A percentile compares a stretch with the other conserved stretches of the same genome.
phyloP scores from a whole-genome alignment of 1,140 invertebrate genomes.

The Ceratitis capitata region DNA sequence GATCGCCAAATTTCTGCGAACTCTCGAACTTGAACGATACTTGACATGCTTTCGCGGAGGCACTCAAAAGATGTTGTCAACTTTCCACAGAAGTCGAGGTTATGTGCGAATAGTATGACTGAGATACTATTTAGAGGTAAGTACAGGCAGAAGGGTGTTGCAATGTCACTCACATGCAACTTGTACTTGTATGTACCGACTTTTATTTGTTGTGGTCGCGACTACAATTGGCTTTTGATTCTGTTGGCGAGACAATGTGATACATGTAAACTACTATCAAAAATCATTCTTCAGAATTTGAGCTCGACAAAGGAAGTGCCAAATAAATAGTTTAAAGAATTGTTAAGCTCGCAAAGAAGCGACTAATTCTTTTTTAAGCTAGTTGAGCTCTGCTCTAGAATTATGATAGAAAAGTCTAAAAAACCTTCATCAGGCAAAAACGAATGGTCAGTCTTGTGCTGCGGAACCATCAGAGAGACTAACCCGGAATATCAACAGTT shows the following conservation, averaged over 20 bases:
- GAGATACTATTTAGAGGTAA: not conserved
- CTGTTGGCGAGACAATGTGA: not conserved
- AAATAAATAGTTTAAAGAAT: no score
- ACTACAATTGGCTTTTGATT: not conserved
- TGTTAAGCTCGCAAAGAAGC: no score
- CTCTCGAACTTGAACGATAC: conserved; percentile 32
- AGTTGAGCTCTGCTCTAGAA: no score
- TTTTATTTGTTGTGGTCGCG: not conserved
- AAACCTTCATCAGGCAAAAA: no score
- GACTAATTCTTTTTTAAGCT: no score
- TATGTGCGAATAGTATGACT: conserved; percentile 18
- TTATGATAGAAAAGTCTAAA: no score
- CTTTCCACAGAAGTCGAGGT: conserved; percentile 12
- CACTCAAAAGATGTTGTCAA: conserved; percentile 18
- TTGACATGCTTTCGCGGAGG: not conserved
- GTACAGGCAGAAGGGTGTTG: not conserved
- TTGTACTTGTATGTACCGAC: no score
- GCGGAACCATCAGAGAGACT: no score
- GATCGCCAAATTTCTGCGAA: conserved; percentile 30
- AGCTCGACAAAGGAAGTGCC: not conserved
- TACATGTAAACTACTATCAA: not conserved
- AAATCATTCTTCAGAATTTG: not conserved
- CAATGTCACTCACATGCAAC: not conserved
- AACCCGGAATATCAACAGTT: no score
- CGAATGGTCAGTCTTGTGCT: no score